Percentiles rank a stretch among this genome's conserved stretches.
Conservation (phyloP, 2,113 vertebrate species). For the Nestor notabilis region DNA sequence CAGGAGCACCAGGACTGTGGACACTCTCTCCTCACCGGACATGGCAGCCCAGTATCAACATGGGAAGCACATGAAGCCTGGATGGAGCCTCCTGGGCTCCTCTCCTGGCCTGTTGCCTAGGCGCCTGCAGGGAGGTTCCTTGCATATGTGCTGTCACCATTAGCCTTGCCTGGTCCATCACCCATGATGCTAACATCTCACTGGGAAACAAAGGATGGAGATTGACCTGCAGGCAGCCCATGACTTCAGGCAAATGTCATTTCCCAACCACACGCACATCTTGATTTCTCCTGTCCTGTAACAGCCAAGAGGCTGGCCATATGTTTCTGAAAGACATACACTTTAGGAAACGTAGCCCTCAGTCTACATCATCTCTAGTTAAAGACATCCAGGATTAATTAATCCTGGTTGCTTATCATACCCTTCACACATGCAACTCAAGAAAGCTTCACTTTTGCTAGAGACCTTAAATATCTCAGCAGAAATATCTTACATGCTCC, state of each 20-base stretch:
- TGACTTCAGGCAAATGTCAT: accelerated
- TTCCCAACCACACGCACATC: accelerated
- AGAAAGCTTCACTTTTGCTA: neutral
- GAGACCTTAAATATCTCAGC: neutral
- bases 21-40: neutral
- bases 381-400: neutral
- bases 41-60: neutral
- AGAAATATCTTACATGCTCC: neutral
- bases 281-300: neutral
- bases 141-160: accelerated
- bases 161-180: neutral
- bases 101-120: neutral
- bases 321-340: neutral
- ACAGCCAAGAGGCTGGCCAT: neutral
- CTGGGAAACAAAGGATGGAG: neutral
- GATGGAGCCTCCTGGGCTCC: neutral
- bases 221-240: neutral
- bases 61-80: neutral
- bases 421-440: neutral
- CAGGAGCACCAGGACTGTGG: neutral
- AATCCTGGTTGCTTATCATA: neutral
- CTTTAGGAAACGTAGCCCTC: neutral
- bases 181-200: neutral
- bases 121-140: neutral
- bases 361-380: neutral